Evolutionary conservation across 2,888 invertebrate species (phyloP), one percentile per base, ranked within the genome.

Genomic region (Aleiodes testaceus): DNA sequence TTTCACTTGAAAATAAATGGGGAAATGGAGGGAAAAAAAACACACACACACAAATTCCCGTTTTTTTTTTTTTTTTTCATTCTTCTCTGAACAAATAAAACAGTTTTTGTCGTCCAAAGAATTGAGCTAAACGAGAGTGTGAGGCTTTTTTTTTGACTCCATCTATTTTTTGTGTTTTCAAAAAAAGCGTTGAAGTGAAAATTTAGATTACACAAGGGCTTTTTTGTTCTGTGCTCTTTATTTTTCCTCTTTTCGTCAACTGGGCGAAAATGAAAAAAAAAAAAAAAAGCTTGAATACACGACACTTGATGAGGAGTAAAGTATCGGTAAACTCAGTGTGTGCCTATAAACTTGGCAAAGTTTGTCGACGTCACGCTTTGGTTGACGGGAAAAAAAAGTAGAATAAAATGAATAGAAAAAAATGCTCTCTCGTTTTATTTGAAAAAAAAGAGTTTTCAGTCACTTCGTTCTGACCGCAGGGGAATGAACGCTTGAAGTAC

Each of bases 311-410:
- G 59, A 42, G 36, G 18, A 59, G 16, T 59, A 42, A 59, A 59
- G 59, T 59, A 59, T 59, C 59, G 59, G 59, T 59, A 59, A 59
- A 59, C 59, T 59, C 59, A 42, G 16, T 59, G 59, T 59, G 59
- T 59, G 59, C 36, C 36, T 59, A 59, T 59, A 59, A 59, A 59
- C 59, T 59, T 59, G 59, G 36, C 1, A 14, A 59, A 59, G 42
- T 59, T 36, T 36, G 26, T 59, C 36, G 18, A 16, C 42, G 59
- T 42, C 4, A 59, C 36, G 59, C 59, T 59, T 59, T 59, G 59
- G 36, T 59, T 59, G 59, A 59, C 59, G 11, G 16, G 18, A 59
- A 36, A 16, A 42, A 59, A 42, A 14, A 5, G 36, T 14, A 55
- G 22, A 36, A 36, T 6, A 9, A 36, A 36, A 36, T 36, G 11